Percentiles rank a stretch among this genome's conserved stretches.
These are phyloP conservation scores for Mus spretus DNA, from an alignment of 2,797 vertebrate genomes.

Conservation along the genomic window DNA sequence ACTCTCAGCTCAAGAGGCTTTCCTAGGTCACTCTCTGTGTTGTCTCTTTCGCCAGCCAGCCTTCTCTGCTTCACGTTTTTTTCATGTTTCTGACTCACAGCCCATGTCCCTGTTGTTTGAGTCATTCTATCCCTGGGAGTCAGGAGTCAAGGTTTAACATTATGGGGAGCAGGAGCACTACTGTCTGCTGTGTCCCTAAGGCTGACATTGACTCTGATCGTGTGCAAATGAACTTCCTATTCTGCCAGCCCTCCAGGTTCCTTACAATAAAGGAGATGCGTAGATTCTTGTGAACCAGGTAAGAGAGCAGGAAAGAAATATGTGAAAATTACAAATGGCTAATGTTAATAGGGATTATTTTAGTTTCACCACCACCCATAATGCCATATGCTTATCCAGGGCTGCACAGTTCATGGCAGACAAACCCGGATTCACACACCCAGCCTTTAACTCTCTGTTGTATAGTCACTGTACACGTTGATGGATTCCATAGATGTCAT, in stretches of 20 bases:
- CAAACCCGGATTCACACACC: neutral
- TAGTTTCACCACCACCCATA: neutral
- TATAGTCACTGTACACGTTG: neutral
- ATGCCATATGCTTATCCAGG: fast-evolving
- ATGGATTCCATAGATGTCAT: neutral
- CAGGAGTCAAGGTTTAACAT: neutral
- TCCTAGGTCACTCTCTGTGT: slow-evolving; percentile 67
- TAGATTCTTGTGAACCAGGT: neutral
- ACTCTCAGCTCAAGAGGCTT: neutral
- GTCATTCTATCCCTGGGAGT: slow-evolving; percentile 6
- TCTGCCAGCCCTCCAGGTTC: neutral
- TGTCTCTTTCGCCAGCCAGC: neutral
- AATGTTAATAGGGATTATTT: neutral
- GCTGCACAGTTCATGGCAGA: neutral
- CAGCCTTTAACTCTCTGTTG: neutral
- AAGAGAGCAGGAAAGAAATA: neutral
- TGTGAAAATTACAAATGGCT: neutral
- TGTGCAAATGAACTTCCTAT: neutral
- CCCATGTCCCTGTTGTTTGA: neutral
- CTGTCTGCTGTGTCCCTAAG: neutral
- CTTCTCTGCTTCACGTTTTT: neutral
- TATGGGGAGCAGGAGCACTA: neutral
- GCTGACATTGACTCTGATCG: neutral
- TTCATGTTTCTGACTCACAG: slow-evolving; percentile 50
- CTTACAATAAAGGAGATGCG: neutral